Conservation (phyloP, 2,888 invertebrate genomes). For the Drosophila melanosoma region DNA sequence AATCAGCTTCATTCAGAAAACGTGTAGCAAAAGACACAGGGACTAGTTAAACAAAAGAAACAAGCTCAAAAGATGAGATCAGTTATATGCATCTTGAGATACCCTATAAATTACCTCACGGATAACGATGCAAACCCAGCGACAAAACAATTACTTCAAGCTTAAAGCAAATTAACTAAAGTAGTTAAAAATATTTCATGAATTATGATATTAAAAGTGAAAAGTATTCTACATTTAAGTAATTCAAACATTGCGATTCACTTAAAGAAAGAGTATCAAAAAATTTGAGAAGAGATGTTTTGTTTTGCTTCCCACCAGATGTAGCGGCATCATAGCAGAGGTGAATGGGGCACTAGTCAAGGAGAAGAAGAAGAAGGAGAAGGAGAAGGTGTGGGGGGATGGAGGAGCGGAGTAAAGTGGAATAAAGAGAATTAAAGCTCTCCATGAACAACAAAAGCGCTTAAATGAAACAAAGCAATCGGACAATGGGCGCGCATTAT, state of each 20-base stretch:
- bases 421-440: constrained; percentile 26
- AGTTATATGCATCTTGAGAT: constrained; percentile 11
- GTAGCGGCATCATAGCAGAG: constrained; percentile 11
- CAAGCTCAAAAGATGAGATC: constrained; percentile 31
- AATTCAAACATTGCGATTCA: neutral
- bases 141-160: neutral
- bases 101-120: constrained; percentile 12
- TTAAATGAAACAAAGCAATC: constrained; percentile 79
- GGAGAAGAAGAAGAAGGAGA: neutral
- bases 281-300: neutral
- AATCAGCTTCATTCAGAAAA: constrained; percentile 76
- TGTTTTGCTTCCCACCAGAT: constrained; percentile 41
- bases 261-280: constrained; percentile 33
- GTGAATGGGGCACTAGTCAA: constrained; percentile 42
- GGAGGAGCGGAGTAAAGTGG: neutral
- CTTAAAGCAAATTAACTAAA: neutral
- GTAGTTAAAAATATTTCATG: neutral
- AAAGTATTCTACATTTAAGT: neutral
- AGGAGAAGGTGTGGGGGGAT: neutral
- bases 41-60: constrained; percentile 53
- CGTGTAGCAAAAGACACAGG: constrained; percentile 62
- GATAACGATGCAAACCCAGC: neutral
- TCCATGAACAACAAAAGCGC: constrained; percentile 71
- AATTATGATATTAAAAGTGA: neutral
- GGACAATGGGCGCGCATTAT: constrained; percentile 82